Conservation (phyloP, 2,113 vertebrate species). For the Psilopogon haemacephalus region DNA sequence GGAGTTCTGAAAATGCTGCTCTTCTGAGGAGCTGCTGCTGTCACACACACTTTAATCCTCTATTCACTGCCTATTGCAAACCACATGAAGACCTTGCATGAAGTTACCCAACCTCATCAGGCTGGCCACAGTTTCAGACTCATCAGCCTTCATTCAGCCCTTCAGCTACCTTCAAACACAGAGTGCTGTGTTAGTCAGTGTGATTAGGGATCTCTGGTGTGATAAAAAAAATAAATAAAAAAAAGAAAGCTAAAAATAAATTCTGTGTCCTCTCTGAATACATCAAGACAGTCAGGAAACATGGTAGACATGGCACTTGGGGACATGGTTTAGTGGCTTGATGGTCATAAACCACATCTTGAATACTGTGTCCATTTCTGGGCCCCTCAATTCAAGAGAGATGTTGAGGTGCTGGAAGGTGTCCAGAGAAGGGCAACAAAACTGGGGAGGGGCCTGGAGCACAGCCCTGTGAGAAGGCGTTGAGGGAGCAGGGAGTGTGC, state of each 20-base stretch:
- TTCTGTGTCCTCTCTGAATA: background rate
- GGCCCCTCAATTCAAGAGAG: too few species aligned
- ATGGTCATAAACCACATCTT: too few species aligned
- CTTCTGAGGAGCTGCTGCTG: background rate
- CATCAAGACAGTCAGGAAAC: too few species aligned
- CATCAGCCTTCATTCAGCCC: background rate
- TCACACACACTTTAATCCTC: background rate
- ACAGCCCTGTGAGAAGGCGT: too few species aligned
- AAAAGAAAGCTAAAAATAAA: background rate
- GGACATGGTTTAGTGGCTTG: too few species aligned
- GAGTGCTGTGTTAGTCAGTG: background rate
- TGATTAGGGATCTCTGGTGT: background rate
- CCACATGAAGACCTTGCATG: accelerated
- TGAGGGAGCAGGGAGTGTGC: too few species aligned
- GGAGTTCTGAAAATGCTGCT: background rate
- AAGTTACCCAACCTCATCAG: background rate
- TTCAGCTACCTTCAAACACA: background rate
- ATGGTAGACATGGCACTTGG: too few species aligned
- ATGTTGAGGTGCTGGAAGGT: too few species aligned
- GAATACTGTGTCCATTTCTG: too few species aligned
- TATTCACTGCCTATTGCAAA: background rate
- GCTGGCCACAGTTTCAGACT: background rate
- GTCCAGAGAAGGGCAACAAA: too few species aligned
- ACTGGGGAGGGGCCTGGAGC: too few species aligned
- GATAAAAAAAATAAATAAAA: background rate